Percentiles rank a stretch among this genome's conserved stretches.
Conservation (phyloP, 2,113 vertebrate species). For the Donacobius atricapilla region DNA sequence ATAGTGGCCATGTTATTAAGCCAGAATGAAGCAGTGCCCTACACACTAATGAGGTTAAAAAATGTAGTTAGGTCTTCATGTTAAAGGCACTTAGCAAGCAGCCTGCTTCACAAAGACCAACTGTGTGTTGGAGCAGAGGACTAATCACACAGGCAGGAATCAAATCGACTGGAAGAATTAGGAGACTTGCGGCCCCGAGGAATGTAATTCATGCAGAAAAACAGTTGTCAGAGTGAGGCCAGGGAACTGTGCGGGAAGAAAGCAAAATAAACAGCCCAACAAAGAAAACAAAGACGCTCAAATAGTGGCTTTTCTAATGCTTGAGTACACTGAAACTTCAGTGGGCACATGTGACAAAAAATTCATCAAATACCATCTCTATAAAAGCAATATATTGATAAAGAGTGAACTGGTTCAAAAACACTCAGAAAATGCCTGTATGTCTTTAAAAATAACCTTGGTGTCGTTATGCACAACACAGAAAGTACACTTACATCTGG, state of each 20-base stretch:
- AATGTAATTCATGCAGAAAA: conserved; percentile 83
- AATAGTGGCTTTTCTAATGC: conserved; percentile 74
- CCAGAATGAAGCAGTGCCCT: conserved; percentile 45
- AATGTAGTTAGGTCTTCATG: conserved; percentile 66
- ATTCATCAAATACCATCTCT: conserved; percentile 68
- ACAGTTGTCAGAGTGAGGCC: conserved; percentile 70
- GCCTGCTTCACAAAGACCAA: conserved; percentile 64
- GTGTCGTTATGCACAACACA: not conserved
- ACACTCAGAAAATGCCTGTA: not conserved
- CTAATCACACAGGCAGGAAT: conserved; percentile 74
- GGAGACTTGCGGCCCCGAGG: conserved; percentile 72
- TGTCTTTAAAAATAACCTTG: not conserved
- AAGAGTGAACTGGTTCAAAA: conserved; percentile 23
- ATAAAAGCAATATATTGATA: conserved; percentile 52
- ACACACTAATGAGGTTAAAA: conserved; percentile 70
- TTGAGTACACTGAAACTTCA: conserved; percentile 75
- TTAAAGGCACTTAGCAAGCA: conserved; percentile 70
- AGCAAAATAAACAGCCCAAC: conserved; percentile 82
- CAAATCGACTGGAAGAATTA: conserved; percentile 80
- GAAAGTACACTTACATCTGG: not conserved
- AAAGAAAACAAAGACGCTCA: conserved; percentile 79
- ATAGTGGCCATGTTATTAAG: conserved; percentile 48
- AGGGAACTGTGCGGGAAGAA: conserved; percentile 77
- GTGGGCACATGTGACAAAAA: conserved; percentile 62
- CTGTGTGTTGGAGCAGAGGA: conserved; percentile 60